Evolutionary conservation across 2,888 invertebrate genomes (phyloP).

Genomic region (Drosophila melanosoma): DNA sequence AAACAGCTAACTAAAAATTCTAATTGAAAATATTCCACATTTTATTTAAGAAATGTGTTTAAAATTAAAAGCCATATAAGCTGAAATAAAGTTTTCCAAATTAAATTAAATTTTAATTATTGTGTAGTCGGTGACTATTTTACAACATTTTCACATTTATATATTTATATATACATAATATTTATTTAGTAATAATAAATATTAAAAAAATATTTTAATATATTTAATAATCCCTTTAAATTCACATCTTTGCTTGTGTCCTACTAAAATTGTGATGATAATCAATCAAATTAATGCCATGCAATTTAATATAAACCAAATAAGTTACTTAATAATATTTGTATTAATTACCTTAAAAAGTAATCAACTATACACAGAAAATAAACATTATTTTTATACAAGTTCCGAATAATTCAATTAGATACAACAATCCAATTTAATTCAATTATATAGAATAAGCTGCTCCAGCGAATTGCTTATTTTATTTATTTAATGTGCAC

Average conservation of each 20-base stretch:
- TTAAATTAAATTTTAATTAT: not conserved
- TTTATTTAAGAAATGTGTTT: not conserved
- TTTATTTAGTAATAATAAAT: too few relatives aligned
- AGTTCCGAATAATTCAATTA: not conserved
- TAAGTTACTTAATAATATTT: not conserved
- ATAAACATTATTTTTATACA: not conserved
- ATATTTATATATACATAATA: too few relatives aligned
- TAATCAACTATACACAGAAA: not conserved
- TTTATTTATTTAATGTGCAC: constrained; percentile 22
- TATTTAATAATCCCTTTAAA: not conserved
- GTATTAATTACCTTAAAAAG: not conserved
- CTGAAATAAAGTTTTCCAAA: not conserved
- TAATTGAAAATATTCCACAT: not conserved
- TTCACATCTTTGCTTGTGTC: not conserved
- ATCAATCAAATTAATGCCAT: not conserved
- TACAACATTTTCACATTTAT: not conserved
- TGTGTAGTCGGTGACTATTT: not conserved
- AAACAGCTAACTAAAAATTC: not conserved
- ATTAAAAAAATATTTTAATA: too few relatives aligned
- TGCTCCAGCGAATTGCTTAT: not conserved
- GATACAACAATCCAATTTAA: not conserved
- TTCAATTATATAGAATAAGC: not conserved
- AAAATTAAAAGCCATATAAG: not conserved
- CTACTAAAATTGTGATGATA: not conserved
- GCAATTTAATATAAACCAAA: not conserved